A percentile compares a stretch with the other conserved stretches of the same genome.
These are phyloP conservation scores for Euplexia lucipara DNA, from an alignment of 2,888 invertebrate genomes.

Conservation along the genomic window DNA sequence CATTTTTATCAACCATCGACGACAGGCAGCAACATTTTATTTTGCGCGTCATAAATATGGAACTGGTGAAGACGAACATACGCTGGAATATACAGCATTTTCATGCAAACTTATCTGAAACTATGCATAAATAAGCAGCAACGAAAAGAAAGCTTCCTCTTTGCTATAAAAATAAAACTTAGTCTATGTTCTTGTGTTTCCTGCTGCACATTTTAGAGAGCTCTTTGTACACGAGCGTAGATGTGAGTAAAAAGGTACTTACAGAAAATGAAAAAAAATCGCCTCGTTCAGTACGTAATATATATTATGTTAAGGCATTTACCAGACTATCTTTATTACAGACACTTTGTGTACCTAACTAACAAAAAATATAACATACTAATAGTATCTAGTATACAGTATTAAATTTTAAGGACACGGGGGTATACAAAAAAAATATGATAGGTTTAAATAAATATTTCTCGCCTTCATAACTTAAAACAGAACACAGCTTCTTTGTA, in stretches of 20 bases:
- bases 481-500: slow-evolving; percentile 68
- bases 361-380: not conserved
- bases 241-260: slow-evolving; percentile 45
- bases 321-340: not conserved
- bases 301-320: slow-evolving; percentile 13
- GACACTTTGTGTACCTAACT: not conserved
- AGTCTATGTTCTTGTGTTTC: slow-evolving; percentile 67
- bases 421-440: slow-evolving; percentile 13
- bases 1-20: slow-evolving; percentile 89
- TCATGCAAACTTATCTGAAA: slow-evolving; percentile 88
- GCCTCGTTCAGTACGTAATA: slow-evolving; percentile 13
- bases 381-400: not conserved
- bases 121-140: slow-evolving; percentile 88
- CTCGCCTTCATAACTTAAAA: slow-evolving; percentile 57
- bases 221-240: slow-evolving; percentile 58
- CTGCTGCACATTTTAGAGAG: slow-evolving; percentile 60
- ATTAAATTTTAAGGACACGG: not conserved
- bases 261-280: slow-evolving; percentile 41
- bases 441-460: slow-evolving; percentile 46
- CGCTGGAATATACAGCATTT: slow-evolving; percentile 82
- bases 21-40: slow-evolving; percentile 88
- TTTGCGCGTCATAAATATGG: slow-evolving; percentile 90
- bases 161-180: slow-evolving; percentile 77
- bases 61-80: slow-evolving; percentile 83
- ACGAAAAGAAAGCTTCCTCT: slow-evolving; percentile 76